Base-by-base conservation (phyloP, 1,140 invertebrate genomes). In the Macrosteles quadrilineatus region DNA sequence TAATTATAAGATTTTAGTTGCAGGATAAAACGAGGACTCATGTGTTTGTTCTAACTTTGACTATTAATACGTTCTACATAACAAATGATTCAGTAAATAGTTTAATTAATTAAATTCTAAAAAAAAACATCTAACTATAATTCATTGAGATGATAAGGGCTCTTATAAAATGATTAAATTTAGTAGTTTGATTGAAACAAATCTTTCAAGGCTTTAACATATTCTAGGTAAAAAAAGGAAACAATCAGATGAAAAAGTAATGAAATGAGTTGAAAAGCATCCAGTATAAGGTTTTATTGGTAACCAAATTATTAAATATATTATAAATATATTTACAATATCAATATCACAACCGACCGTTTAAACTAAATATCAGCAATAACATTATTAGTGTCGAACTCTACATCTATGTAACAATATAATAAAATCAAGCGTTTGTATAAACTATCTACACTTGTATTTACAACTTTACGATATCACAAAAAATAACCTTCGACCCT, bases 241-340 rank as follows among this genome's bases (percentile, higher is more conserved):
- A 19, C 23, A 9, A 2, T 31, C 2, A 36, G 31, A 11, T 6
- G 14, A 2, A 25, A 25, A 19, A 36, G 3, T 11, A 12, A 19
- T 19, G n/a, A 14, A 64, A 64, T 23, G 19, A 64, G 6, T 64
- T 64, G 30, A 64, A 32, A 64, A 36, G 30, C 30, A 43, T 27
- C 30, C 62, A 59, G 14, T 31, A 25, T 3, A 64, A 64, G 17
- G 19, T 40, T 43, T 43, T 36, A 45, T 14, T 66, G 40, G n/a
- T 17, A 12, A 30, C 31, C 19, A 43, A 66, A 43, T 43, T 14
- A 66, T 43, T 31, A 21, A 31, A 64, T 1, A 11, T 64, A 25
- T 64, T 64, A 31, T 32, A 32, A 66, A 19, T 27, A 45, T 66
- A 45, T 66, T 66, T 66, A 66, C 63, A 66, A 66, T 66, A 62